phyloP scores from a whole-genome alignment of 2,888 invertebrate species.

The Dysmachus trigonus region DNA sequence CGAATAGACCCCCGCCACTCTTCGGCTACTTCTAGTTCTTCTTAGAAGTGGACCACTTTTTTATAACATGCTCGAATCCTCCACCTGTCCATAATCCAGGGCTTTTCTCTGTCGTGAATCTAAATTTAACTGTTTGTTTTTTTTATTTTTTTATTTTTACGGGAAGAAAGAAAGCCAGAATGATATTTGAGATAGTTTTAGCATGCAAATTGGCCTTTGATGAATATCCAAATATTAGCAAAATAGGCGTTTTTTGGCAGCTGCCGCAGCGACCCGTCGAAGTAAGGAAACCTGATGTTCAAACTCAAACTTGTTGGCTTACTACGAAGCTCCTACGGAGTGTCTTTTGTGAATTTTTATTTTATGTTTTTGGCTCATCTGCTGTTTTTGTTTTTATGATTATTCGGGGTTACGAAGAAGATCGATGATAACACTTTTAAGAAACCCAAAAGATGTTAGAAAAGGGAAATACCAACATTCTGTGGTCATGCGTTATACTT shows the following conservation, averaged over 20 bases:
- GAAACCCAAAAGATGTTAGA: not conserved
- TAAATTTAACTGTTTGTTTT: not conserved
- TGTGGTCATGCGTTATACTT: not conserved
- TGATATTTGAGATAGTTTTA: not conserved
- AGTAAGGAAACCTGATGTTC: not conserved
- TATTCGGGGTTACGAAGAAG: conserved; percentile 9
- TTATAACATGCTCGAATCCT: not conserved
- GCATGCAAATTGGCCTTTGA: conserved; percentile 4
- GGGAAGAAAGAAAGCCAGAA: not conserved
- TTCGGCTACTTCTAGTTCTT: not conserved
- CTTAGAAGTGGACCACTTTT: not conserved
- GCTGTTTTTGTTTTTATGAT: not conserved
- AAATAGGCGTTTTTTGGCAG: not conserved
- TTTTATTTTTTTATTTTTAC: no score
- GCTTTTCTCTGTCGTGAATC: not conserved
- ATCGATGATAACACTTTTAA: conserved; percentile 12
- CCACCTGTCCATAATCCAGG: not conserved
- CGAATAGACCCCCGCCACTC: not conserved
- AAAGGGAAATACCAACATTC: not conserved
- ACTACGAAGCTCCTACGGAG: not conserved
- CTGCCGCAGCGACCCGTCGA: not conserved
- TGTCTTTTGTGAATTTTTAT: not conserved
- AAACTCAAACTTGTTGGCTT: not conserved
- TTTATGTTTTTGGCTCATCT: not conserved
- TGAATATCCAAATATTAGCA: not conserved